phyloP scores from a whole-genome alignment of 2,888 invertebrate genomes.

The Drosophila paramelanica region DNA sequence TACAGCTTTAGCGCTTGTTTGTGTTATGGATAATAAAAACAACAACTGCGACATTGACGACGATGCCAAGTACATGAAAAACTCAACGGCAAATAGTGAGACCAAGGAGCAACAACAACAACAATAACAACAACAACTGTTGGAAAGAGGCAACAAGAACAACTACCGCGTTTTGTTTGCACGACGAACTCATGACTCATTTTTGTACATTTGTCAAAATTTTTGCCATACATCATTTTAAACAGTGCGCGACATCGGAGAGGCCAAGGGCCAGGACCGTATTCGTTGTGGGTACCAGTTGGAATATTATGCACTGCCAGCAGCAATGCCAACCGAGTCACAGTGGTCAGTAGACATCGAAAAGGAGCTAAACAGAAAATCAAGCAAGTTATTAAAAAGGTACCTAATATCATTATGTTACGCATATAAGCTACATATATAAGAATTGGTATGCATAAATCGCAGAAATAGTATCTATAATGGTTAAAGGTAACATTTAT shows the following conservation, averaged over 20 bases:
- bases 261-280: constrained; percentile 15
- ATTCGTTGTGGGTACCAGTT: constrained; percentile 39
- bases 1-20: constrained; percentile 61
- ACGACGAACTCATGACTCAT: constrained; percentile 81
- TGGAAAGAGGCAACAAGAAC: constrained; percentile 34
- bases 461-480: no score
- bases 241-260: constrained; percentile 63
- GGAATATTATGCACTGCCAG: constrained; percentile 35
- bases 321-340: constrained; percentile 1
- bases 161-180: constrained; percentile 73
- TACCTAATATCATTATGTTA: no score
- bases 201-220: constrained; percentile 83
- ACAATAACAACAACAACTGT: constrained; percentile 24
- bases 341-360: constrained; percentile 21
- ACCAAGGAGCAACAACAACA: constrained; percentile 37
- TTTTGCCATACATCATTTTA: constrained; percentile 82
- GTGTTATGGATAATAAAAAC: constrained; percentile 67
- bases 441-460: no score
- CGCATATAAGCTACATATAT: no score
- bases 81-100: constrained; percentile 76
- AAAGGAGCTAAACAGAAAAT: neutral
- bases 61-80: constrained; percentile 71
- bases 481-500: no score
- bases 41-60: constrained; percentile 52
- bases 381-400: neutral